Percentiles rank a stretch among this genome's conserved stretches.
Conservation (phyloP, 1,140 invertebrate genomes). For the Magallana ariakensis region DNA sequence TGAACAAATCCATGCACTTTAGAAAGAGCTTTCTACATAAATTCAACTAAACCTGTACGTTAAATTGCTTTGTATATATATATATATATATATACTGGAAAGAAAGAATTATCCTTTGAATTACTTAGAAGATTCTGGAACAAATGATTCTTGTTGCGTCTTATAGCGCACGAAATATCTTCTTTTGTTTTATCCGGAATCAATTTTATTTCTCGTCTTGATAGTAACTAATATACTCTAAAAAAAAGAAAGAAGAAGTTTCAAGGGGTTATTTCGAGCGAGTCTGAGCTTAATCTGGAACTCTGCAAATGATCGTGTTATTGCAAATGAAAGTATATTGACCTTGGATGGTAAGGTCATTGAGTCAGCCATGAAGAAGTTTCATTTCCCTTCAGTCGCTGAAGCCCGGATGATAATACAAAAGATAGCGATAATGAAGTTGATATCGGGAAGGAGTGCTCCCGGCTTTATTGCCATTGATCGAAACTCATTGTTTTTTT, state of each 20-base stretch:
- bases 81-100: too few relatives aligned
- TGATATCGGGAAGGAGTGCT: neutral
- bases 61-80: too few relatives aligned
- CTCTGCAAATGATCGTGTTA: neutral
- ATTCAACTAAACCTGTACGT: too few relatives aligned
- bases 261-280: neutral
- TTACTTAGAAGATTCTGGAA: too few relatives aligned
- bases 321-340: constrained; percentile 8
- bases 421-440: constrained; percentile 36
- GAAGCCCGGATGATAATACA: constrained; percentile 27
- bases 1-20: too few relatives aligned
- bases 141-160: too few relatives aligned
- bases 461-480: constrained; percentile 11
- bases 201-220: neutral
- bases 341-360: constrained; percentile 30
- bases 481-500: constrained; percentile 30
- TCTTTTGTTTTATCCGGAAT: too few relatives aligned
- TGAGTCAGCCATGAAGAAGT: constrained; percentile 30
- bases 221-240: neutral
- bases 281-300: neutral
- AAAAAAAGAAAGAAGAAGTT: neutral
- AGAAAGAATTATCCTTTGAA: too few relatives aligned
- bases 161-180: too few relatives aligned
- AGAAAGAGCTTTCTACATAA: too few relatives aligned
- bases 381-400: constrained; percentile 21